These are phyloP conservation scores for Trichacis sp. DNA, from an alignment of 2,888 invertebrate species.

Conservation along the genomic window DNA sequence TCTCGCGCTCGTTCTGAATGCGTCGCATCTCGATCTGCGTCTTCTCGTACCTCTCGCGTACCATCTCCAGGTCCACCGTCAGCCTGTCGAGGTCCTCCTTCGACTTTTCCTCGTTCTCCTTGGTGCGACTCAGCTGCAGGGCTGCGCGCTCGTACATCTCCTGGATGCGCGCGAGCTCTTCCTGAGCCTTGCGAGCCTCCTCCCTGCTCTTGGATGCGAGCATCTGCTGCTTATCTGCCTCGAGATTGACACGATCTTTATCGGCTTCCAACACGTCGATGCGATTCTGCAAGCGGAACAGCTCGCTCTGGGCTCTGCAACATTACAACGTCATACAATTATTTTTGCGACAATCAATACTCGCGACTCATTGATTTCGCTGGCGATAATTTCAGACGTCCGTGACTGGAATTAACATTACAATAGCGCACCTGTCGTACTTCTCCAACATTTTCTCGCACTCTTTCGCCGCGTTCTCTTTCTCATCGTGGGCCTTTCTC, in stretches of 20 bases:
- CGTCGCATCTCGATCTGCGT: conserved; percentile 86
- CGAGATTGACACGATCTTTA: conserved; percentile 86
- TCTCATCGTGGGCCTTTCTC: conserved; percentile 88
- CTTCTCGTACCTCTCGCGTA: conserved; percentile 90
- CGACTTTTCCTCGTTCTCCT: conserved; percentile 91
- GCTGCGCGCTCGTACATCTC: conserved; percentile 91
- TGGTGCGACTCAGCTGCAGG: conserved; percentile 85
- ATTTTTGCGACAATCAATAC: background rate
- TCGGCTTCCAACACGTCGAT: conserved; percentile 90
- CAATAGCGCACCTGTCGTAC: conserved; percentile 81
- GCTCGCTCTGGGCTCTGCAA: conserved; percentile 87
- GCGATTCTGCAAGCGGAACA: conserved; percentile 89
- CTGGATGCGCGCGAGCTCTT: conserved; percentile 86
- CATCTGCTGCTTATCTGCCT: conserved; percentile 86
- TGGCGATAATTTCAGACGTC: no score
- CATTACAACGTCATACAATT: no score
- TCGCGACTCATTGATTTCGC: no score
- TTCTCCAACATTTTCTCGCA: conserved; percentile 93
- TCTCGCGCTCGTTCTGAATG: conserved; percentile 87
- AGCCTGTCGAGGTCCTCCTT: conserved; percentile 85
- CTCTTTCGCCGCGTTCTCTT: conserved; percentile 89
- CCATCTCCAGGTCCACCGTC: conserved; percentile 86
- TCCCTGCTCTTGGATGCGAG: conserved; percentile 85
- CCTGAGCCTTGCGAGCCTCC: conserved; percentile 87
- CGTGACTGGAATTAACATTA: background rate